Base-by-base conservation (phyloP, 1,140 invertebrate species). In the Hypothenemus hampei region DNA sequence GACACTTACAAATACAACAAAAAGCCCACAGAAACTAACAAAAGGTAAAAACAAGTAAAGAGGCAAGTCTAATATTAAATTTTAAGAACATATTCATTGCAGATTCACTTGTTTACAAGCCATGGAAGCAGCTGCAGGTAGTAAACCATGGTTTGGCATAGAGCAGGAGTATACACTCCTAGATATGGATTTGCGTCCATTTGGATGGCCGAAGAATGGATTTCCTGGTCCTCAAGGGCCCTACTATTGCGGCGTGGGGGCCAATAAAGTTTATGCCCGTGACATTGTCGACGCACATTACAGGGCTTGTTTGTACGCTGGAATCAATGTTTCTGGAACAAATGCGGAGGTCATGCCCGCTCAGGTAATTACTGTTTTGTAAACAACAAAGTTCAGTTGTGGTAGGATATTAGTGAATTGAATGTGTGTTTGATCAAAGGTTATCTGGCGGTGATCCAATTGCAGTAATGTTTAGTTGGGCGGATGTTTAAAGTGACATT, bases 321-420 rank as follows among this genome's bases (percentile, higher is more conserved):
- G 93, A 10, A 80, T 97, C 31, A 85, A 87, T 36, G 86, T 98
- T 51, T 81, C 85, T 47, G 94, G 94, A 15, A 91, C 85, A 10
- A 97, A 97, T 69, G 93, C 92, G 2, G 94, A 97, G 70, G 93
- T 95, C 6, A 94, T 95, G 84, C 91, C 91, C 3, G 86, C 89
- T 16, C 91, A 93, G 65, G 75, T 75, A 72, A 69, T 22, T 11
- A 43, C 10, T 21, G n/a, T 13, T n/a, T n/a, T n/a, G n/a, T n/a
- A n/a, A n/a, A n/a, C n/a, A n/a, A n/a, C n/a, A n/a, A n/a, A n/a
- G n/a, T n/a, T n/a, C n/a, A n/a, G n/a, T n/a, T n/a, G n/a, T n/a
- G n/a, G n/a, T n/a, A n/a, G n/a, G n/a, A n/a, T n/a, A n/a, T n/a
- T n/a, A n/a, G n/a, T n/a, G n/a, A n/a, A n/a, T n/a, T n/a, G n/a